Base-by-base conservation (phyloP, 2,888 invertebrate genomes). In the Dermolepida albohirtum region DNA sequence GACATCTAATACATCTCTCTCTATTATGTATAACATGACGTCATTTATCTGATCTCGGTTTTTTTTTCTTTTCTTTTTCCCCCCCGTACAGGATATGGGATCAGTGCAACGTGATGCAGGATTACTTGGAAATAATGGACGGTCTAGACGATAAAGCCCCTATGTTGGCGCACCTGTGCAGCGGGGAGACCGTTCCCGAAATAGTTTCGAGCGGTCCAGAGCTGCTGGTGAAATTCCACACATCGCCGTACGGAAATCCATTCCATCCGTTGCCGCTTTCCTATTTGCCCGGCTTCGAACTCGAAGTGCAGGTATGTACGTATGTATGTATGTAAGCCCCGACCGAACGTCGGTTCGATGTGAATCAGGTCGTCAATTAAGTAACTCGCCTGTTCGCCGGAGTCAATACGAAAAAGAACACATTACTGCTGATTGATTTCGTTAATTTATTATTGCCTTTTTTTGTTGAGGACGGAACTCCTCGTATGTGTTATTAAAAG, bases 51-150 rank as follows among this genome's bases (percentile, higher is more conserved):
- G 14, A 47, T 16, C 10, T 47, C 12, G 16, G 47, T 17, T 14
- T 14, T 47, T 1, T 16, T 16, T 12, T 47, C 10, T 16, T 47
- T 2, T 17, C 12, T 14, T 44, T 44, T 44, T 44, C 12, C 12
- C 10, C 2, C 10, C 2, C 47, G 4, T 16, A 41, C 59, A 92
- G 92, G 81, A 90, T 92, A 70, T 92, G 92, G 91, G 92, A 92
- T 83, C 91, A 92, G 82, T 93, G 93, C 82, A 92, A 92, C 81
- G 89, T 90, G 76, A 91, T 92, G 70, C 92, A 92, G 82, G 93
- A 94, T 83, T 92, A 92, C 80, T 84, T 94, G 74, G 92, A 92
- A 34, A 91, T 94, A 64, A 90, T 92, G 86, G 94, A 94, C 79
- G 94, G 94, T 0, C 86, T 89, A 41, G 89, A 89, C 12, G 86